Evolutionary conservation across 2,113 vertebrate species (phyloP).

Genomic region (Charina bottae): DNA sequence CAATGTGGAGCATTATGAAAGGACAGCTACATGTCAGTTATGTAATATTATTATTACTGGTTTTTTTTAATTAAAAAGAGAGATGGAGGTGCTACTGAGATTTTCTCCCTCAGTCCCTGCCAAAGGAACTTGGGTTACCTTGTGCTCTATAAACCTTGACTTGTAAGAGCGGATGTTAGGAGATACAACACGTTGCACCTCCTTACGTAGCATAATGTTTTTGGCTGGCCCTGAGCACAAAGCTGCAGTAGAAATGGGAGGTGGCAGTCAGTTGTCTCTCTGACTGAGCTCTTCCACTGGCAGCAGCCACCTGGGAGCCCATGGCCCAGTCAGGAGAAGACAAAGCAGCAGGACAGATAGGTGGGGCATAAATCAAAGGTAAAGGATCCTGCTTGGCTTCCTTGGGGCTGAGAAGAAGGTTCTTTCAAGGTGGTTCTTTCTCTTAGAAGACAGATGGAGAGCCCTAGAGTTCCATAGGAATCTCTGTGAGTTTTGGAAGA

Average conservation of each 20-base stretch:
- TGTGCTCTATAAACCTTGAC: not conserved
- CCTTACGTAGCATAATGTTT: not conserved
- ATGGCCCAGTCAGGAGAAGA: too few relatives aligned
- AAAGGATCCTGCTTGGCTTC: too few relatives aligned
- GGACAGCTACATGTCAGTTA: not conserved
- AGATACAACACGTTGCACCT: too few relatives aligned
- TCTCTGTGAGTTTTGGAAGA: not conserved
- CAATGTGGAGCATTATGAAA: not conserved
- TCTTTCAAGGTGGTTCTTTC: not conserved
- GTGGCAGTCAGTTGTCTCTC: too few relatives aligned
- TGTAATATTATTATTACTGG: not conserved
- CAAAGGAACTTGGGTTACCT: not conserved
- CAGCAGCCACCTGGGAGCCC: too few relatives aligned
- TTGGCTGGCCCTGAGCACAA: not conserved
- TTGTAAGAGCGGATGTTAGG: not conserved
- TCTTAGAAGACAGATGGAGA: not conserved
- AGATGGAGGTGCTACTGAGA: not conserved
- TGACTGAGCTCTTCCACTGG: too few relatives aligned
- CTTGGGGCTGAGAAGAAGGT: too few relatives aligned
- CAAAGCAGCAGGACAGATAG: too few relatives aligned
- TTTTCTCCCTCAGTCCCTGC: not conserved
- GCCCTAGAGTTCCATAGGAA: not conserved
- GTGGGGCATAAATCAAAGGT: too few relatives aligned
- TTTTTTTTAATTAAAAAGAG: not conserved
- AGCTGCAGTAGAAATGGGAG: too few relatives aligned